Conservation (phyloP, 2,113 vertebrate species). For the Diphyllodes magnificus region DNA sequence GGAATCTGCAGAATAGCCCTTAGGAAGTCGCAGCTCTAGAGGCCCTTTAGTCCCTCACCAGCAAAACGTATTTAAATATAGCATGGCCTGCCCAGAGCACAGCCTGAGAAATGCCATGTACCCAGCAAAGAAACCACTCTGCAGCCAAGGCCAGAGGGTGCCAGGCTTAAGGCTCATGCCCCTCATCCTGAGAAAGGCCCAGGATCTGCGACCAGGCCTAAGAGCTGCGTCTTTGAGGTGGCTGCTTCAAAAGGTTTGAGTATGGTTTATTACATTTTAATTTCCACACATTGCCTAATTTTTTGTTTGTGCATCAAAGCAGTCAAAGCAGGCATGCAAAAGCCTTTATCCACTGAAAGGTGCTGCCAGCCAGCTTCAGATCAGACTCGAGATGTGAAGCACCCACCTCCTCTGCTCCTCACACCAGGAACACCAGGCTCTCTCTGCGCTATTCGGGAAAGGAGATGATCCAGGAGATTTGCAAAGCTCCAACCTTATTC, state of each 20-base stretch:
- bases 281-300: not conserved
- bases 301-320: not conserved
- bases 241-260: not conserved
- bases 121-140: not conserved
- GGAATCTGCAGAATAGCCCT: slow-evolving; percentile 41
- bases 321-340: not conserved
- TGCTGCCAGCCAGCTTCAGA: not conserved
- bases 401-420: not conserved
- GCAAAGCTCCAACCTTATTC: not conserved
- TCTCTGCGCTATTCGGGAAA: not conserved
- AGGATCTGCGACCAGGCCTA: not conserved
- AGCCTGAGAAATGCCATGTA: not conserved
- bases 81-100: not conserved
- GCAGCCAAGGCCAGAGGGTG: not conserved
- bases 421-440: not conserved
- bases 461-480: not conserved
- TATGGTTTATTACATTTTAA: not conserved
- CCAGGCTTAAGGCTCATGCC: not conserved
- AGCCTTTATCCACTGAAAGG: not conserved
- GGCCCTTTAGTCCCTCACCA: slow-evolving; percentile 21
- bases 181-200: not conserved
- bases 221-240: not conserved
- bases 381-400: not conserved
- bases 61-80: slow-evolving; percentile 47
- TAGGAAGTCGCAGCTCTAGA: slow-evolving; percentile 44